Base-by-base conservation (phyloP, 2,888 invertebrate genomes). In the Cetonia aurata region DNA sequence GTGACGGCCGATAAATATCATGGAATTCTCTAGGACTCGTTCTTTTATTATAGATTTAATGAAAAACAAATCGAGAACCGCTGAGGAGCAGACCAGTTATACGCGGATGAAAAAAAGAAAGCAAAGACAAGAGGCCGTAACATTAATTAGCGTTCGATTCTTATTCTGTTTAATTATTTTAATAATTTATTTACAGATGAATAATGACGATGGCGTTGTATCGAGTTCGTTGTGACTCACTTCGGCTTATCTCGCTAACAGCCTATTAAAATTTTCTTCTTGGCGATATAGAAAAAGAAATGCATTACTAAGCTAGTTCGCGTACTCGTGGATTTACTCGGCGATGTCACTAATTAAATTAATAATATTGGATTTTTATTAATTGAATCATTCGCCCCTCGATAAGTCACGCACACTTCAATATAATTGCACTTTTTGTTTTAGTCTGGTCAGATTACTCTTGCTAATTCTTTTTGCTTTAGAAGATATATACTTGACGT, bases 101-200 rank as follows among this genome's bases (percentile, higher is more conserved):
- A 17, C 17, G 57, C 57, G 17, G 42, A 17, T 44, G 12, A 15
- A 19, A 6, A 12, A 19, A 42, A 57, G 17, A 57, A 17, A 41
- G 12, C 42, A 12, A 52, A 65, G 17, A 50, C 62, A 41, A 65
- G 50, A 13, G 50, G 50, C 50, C 37, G 62, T 52, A 19, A 50
- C 41, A 37, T 50, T 50, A 65, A 65, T 65, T 65, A 65, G 50
- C 12, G 52, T 65, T 52, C 31, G n/a, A 52, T 41, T 50, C 62
- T 52, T 37, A 50, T 50, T 62, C 33, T 12, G 17, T 65, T 50
- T 65, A 65, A 65, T 65, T 52, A 50, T 50, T 65, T 65, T 65
- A 65, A 65, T 65, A 65, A 65, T 65, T 52, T 50, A 65, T 50
- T 50, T 6, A 37, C 10, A 8, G 50, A 65, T 65, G 62, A 65